Conservation (phyloP, 2,888 invertebrate species). For the Muschampia plurimacula region DNA sequence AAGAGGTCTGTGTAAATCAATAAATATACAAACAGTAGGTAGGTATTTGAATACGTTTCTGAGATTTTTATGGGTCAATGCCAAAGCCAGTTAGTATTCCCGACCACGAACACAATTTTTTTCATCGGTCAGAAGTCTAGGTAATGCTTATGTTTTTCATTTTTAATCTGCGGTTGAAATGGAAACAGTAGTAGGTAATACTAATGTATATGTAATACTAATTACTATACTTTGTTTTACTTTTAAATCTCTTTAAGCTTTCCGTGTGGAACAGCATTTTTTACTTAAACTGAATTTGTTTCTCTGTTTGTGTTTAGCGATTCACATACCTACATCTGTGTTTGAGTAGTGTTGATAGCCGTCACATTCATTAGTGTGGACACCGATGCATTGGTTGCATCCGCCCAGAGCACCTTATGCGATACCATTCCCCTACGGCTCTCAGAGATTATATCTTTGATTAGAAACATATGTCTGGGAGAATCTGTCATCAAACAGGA, state of each 20-base stretch:
- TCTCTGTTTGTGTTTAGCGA: background rate
- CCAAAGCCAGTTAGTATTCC: no score
- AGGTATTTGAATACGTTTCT: no score
- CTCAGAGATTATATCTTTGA: background rate
- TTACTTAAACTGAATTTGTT: background rate
- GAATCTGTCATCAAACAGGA: background rate
- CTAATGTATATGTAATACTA: background rate
- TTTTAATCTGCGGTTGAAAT: background rate
- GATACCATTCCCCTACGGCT: background rate
- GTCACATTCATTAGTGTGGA: background rate
- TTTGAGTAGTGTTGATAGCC: background rate
- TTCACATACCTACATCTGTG: background rate
- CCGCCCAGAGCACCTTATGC: background rate
- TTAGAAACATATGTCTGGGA: background rate
- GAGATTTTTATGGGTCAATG: no score
- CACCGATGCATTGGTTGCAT: background rate
- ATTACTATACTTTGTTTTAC: background rate
- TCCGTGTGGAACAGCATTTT: background rate
- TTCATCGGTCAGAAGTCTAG: no score
- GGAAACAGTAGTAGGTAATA: background rate
- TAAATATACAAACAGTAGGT: no score
- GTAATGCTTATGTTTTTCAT: background rate
- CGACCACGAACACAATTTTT: no score
- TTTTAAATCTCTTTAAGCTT: background rate
- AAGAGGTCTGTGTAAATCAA: no score